Evolutionary conservation across 2,888 invertebrate genomes (phyloP), one percentile per base, ranked within the genome.

Genomic region (Drosophila suboccidentalis): DNA sequence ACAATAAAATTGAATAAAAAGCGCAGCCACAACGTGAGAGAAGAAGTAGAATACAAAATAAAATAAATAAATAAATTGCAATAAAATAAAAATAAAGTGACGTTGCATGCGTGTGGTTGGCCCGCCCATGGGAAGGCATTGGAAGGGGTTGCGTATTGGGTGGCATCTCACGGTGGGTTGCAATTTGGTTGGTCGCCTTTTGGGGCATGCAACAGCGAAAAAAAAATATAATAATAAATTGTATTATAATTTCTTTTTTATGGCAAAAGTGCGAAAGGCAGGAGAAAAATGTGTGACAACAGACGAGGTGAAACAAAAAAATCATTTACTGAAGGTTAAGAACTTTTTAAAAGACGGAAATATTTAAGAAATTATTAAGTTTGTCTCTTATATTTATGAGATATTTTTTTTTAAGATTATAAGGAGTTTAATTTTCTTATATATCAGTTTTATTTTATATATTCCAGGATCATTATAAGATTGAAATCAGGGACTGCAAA

Each of bases 161-260:
- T 26, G 53, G 26, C 53, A 26, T 5, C 22, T 10, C n/a, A 15
- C 38, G 26, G 53, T 39, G 78, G 76, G 75, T 81, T 55, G 83
- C 67, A 59, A 68, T 86, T 80, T 69, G 88, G 85, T 82, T 75
- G 78, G 70, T 57, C 66, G 68, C 39, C 54, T 19, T 55, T 66
- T 44, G 72, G 50, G 46, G 64, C 55, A 44, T 55, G 68, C 64
- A 63, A 58, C 44, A 49, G 53, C n/a, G n/a, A n/a, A 61, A 58
- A 64, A 64, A 69, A 68, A 72, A 55, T 72, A 70, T 75, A 75
- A 82, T 85, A 87, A 82, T 82, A 85, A 80, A 82, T 87, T 85
- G 64, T 50, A 87, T 87, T 82, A 82, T 79, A 87, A 82, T 85
- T 71, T 82, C 71, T 78, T 84, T 82, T 82, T 82, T 85, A 72